These are phyloP conservation scores for Tetranychus piercei DNA, from an alignment of 2,888 invertebrate genomes.

Conservation along the genomic window DNA sequence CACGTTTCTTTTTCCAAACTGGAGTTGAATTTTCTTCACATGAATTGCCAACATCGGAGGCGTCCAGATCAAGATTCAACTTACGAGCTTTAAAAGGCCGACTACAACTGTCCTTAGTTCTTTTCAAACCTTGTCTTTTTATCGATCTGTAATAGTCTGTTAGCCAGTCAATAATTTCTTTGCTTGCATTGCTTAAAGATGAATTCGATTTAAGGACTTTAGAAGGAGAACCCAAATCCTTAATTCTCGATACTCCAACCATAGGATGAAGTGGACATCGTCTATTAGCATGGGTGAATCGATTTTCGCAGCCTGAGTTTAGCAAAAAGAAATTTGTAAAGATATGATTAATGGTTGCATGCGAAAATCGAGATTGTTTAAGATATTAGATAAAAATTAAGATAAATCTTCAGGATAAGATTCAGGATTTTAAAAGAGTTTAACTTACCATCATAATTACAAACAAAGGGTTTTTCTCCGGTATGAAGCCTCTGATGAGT, in stretches of 20 bases:
- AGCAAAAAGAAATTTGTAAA: conserved; percentile 14
- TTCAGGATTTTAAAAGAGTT: not conserved
- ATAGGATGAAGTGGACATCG: conserved; percentile 54
- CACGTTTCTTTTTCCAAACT: conserved; percentile 11
- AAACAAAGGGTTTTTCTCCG: conserved; percentile 54
- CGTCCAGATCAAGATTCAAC: not conserved
- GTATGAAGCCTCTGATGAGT: conserved; percentile 58
- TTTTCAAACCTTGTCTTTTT: not conserved
- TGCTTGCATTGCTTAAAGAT: conserved; percentile 5
- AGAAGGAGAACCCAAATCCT: not conserved
- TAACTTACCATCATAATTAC: conserved; percentile 34
- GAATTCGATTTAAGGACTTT: not conserved
- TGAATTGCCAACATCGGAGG: not conserved
- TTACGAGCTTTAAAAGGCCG: not conserved
- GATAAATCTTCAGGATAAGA: too few species aligned
- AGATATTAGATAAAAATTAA: conserved; percentile 6
- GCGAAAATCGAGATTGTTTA: too few species aligned
- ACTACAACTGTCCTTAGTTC: not conserved
- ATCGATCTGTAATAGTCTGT: conserved; percentile 3
- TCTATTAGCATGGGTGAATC: conserved; percentile 56
- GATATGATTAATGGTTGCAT: too few species aligned
- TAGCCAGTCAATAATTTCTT: conserved; percentile 12
- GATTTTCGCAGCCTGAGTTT: conserved; percentile 40
- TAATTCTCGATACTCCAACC: conserved; percentile 38
- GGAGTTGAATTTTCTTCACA: not conserved